Evolutionary conservation across 2,888 invertebrate species (phyloP).

Genomic region (Vesta saturnalis): DNA sequence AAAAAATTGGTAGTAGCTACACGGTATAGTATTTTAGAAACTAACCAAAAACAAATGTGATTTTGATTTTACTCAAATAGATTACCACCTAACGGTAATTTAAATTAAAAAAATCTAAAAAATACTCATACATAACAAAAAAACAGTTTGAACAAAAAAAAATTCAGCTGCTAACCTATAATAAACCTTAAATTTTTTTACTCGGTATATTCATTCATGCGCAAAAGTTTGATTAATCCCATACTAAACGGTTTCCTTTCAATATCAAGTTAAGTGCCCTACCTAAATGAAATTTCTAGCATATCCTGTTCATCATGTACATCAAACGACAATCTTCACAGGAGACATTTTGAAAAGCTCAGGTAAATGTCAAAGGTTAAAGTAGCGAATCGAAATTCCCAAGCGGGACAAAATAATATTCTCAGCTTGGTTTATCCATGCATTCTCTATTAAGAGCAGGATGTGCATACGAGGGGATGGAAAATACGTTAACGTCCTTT

Average conservation of each 20-base stretch:
- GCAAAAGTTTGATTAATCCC: conserved; percentile 5
- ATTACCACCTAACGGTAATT: no score
- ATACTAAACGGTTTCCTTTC: background rate
- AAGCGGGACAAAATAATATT: conserved; percentile 35
- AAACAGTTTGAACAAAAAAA: background rate
- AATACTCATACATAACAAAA: no score
- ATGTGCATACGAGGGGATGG: background rate
- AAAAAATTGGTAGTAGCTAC: no score
- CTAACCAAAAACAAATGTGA: no score
- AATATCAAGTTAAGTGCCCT: background rate
- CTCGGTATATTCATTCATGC: background rate
- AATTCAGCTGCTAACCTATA: background rate
- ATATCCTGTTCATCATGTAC: background rate
- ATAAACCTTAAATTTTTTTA: background rate
- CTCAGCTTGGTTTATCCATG: conserved; percentile 9
- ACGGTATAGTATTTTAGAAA: no score
- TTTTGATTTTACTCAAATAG: no score
- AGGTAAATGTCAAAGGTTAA: conserved; percentile 46
- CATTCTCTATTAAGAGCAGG: conserved; percentile 7
- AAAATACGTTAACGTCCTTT: conserved; percentile 14
- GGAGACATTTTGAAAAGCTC: conserved; percentile 35
- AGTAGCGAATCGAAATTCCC: conserved; percentile 35
- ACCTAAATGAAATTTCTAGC: conserved; percentile 8
- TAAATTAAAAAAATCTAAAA: no score
- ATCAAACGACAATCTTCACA: conserved; percentile 4